Percentiles rank a stretch among this genome's conserved stretches.
phyloP scores from a whole-genome alignment of 2,113 vertebrate genomes.

The Brachypodius melanocephalos region DNA sequence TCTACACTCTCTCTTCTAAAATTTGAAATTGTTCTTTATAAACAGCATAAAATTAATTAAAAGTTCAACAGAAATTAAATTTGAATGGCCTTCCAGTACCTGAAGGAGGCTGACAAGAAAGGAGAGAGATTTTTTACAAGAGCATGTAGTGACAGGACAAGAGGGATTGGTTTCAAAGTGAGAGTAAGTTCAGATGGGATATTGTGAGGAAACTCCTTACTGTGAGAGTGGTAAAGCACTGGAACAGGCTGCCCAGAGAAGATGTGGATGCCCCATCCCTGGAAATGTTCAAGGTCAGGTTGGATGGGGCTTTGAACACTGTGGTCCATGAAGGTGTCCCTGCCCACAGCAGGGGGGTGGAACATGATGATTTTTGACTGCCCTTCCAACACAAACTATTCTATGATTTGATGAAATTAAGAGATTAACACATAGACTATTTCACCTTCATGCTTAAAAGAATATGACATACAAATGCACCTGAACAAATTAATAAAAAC shows the following conservation, averaged over 20 bases:
- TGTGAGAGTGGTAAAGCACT: not conserved
- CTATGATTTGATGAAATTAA: not conserved
- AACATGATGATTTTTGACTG: not conserved
- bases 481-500: not conserved
- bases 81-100: not conserved
- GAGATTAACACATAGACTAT: not conserved
- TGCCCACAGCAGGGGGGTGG: accelerated
- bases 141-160: not conserved
- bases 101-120: not conserved
- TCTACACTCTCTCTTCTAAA: not conserved
- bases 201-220: not conserved
- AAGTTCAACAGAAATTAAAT: not conserved
- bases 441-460: not conserved
- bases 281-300: not conserved
- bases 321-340: accelerated
- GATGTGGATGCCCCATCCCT: not conserved
- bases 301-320: not conserved
- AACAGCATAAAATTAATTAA: not conserved
- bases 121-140: not conserved
- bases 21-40: not conserved
- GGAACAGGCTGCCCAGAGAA: not conserved
- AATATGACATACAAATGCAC: not conserved
- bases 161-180: not conserved
- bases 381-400: not conserved
- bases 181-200: not conserved